Conservation (phyloP, 2,888 invertebrate species). For the Lymantria dispar region DNA sequence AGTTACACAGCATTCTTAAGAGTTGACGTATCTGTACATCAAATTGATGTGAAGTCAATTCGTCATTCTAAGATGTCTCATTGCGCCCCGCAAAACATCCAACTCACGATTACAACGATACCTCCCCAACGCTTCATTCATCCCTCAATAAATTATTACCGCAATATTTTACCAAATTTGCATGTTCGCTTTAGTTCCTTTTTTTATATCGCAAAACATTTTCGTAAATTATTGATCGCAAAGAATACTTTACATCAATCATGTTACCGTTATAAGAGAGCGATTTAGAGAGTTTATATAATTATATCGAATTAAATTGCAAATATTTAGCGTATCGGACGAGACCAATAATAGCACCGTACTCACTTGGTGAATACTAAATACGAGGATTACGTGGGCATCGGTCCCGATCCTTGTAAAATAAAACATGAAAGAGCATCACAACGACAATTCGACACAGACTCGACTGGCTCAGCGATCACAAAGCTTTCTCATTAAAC, state of each 20-base stretch:
- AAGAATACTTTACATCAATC: slow-evolving; percentile 36
- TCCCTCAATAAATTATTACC: slow-evolving; percentile 7
- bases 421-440: slow-evolving; percentile 59
- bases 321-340: slow-evolving; percentile 17
- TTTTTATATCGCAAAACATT: slow-evolving; percentile 22
- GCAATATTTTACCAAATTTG: slow-evolving; percentile 31
- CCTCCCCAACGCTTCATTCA: no score
- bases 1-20: no score
- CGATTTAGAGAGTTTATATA: slow-evolving; percentile 31
- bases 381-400: slow-evolving; percentile 23
- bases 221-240: slow-evolving; percentile 28
- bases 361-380: slow-evolving; percentile 19
- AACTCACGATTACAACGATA: slow-evolving; percentile 3
- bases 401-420: slow-evolving; percentile 57
- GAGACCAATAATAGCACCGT: slow-evolving; percentile 8
- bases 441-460: slow-evolving; percentile 75
- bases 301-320: slow-evolving; percentile 25
- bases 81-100: slow-evolving; percentile 21
- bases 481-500: slow-evolving; percentile 81
- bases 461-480: slow-evolving; percentile 65
- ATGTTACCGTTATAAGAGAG: slow-evolving; percentile 31
- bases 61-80: slow-evolving; percentile 30
- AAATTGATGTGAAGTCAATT: slow-evolving; percentile 34
- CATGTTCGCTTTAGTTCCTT: slow-evolving; percentile 25
- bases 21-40: no score